phyloP scores from a whole-genome alignment of 2,113 vertebrate genomes.

The Ictalurus furcatus region DNA sequence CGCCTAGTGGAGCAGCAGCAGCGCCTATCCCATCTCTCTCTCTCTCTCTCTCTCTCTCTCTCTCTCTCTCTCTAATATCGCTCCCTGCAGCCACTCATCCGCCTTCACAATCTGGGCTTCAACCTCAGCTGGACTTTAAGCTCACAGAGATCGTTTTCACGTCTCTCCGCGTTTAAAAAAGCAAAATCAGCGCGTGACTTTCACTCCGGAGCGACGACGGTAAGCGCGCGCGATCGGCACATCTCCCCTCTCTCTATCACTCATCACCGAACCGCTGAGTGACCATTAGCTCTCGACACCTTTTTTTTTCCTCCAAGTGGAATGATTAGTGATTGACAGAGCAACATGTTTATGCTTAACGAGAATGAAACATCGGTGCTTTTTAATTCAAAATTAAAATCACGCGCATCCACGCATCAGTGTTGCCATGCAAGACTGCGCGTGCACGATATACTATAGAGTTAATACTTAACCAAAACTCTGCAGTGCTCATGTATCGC shows the following conservation, averaged over 20 bases:
- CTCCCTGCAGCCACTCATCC: slow-evolving; percentile 1
- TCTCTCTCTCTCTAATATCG: slow-evolving; percentile 9
- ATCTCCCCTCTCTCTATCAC: neutral
- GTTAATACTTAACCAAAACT: neutral
- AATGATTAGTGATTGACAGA: neutral
- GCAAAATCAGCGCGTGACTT: slow-evolving; percentile 10
- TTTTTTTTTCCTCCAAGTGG: neutral
- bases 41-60: slow-evolving; percentile 18
- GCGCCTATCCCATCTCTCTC: slow-evolving; percentile 26
- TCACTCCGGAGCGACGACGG: slow-evolving; percentile 17
- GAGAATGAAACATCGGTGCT: neutral
- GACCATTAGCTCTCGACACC: neutral
- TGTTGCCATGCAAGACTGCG: slow-evolving; percentile 31
- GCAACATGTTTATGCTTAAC: neutral
- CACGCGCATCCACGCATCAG: slow-evolving; percentile 13
- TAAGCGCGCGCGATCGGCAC: slow-evolving; percentile 25
- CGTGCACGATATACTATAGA: neutral
- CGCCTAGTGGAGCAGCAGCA: slow-evolving; percentile 31
- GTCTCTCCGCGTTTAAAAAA: neutral
- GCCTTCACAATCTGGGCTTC: slow-evolving; percentile 11
- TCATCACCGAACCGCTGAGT: slow-evolving; percentile 8
- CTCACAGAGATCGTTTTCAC: neutral
- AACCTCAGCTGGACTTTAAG: slow-evolving; percentile 24
- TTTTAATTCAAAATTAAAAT: neutral
- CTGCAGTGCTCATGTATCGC: neutral